Conservation (phyloP, 2,113 vertebrate genomes). For the Bos javanicus region DNA sequence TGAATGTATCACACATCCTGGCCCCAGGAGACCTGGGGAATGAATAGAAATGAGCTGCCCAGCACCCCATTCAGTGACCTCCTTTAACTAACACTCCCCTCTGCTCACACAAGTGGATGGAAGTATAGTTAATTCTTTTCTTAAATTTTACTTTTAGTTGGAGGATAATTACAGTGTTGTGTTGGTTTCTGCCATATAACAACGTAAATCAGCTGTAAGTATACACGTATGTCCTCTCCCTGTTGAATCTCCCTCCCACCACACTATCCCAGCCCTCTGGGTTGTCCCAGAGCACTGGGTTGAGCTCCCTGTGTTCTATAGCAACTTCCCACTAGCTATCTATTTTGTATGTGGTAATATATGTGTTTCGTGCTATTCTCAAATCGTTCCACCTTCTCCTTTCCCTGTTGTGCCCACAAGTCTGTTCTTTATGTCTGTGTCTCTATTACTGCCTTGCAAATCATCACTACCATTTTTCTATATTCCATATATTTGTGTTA, state of each 20-base stretch:
- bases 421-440: neutral
- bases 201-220: neutral
- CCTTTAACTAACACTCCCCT: neutral
- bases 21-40: neutral
- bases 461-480: neutral
- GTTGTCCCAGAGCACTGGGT: neutral
- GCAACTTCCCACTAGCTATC: neutral
- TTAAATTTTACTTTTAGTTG: neutral
- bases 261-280: neutral
- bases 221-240: neutral
- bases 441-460: neutral
- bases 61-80: neutral
- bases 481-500: neutral
- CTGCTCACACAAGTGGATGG: neutral
- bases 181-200: neutral
- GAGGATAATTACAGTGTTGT: neutral
- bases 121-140: neutral
- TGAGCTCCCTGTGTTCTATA: neutral
- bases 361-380: neutral
- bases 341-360: neutral
- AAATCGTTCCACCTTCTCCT: neutral
- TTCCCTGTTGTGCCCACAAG: neutral
- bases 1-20: neutral
- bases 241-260: neutral
- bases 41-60: neutral